Evolutionary conservation across 2,888 invertebrate species (phyloP), one percentile per base, ranked within the genome.

Genomic region (Oligia latruncula): DNA sequence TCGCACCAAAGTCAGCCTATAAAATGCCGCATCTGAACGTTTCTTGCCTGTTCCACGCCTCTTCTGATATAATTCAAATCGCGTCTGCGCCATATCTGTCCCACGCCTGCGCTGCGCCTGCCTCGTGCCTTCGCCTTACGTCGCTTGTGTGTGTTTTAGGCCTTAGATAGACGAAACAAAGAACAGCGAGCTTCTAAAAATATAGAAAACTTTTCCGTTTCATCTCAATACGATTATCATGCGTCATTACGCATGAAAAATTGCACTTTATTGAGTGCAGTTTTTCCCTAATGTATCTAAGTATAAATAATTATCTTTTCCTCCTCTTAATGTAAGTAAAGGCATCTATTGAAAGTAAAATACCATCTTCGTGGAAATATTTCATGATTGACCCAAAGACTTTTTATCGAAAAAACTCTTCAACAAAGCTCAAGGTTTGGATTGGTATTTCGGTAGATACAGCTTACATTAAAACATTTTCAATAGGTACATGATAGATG

Each of bases 261-360:
- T 29, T 29, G 29, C 29, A 29, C 29, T 29, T 29, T 1, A 29
- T 70, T 66, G 58, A 66, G 58, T 46, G 66, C 67, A 72, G 67
- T 83, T 74, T 86, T 66, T 64, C 9, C 13, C 15, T n/a, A 76
- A 78, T 75, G 62, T 80, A 60, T 23, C 29, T 46, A 67, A 83
- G 66, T 58, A 67, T 73, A 66, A 85, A 72, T 67, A 75, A 87
- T 87, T 73, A 83, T 80, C 40, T 55, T 68, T 43, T 75, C 77
- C 40, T 46, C 15, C 13, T 72, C 13, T 79, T 58, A 64, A 75
- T 79, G 67, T 71, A 65, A n/a, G n/a, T 40, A 66, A 79, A 74
- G 17, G 64, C 62, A 76, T 80, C 66, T 68, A 71, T 86, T 77
- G 40, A 65, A 78, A 71, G 66, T 62, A 74, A 83, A 85, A 86